Base-by-base conservation (phyloP, 1,140 invertebrate species). In the Listronotus bonariensis region DNA sequence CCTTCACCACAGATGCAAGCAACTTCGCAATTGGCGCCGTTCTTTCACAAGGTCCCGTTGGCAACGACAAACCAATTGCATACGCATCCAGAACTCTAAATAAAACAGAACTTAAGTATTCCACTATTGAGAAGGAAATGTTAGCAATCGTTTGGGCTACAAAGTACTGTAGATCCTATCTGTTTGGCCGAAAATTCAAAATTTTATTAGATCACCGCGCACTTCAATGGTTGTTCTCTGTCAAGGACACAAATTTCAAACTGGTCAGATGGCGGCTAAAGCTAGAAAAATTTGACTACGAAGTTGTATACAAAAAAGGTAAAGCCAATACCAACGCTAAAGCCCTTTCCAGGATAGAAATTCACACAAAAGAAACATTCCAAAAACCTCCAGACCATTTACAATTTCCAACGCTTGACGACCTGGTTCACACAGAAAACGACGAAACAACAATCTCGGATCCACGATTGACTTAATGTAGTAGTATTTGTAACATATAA, bases 1-100 rank as follows among this genome's bases (percentile, higher is more conserved):
- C 71, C 12, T 55, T 79, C 20, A 72, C 72, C 9, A 77, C 75
- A 11, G 78, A 81, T 43, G 45, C 48, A 26, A 26, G 20, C 20
- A 26, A 26, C 20, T 26, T 26, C 20, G 20, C 20, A 26, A 26
- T 26, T 26, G 20, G 20, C 20, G 20, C 20, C 20, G 20, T 26
- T 26, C 20, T 26, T 26, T 26, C 20, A 26, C 20, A 26, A 26
- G 20, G 20, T 26, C 20, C 20, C 5, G 5, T 26, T 26, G 20
- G 20, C 5, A 26, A 5, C 5, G 20, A 26, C 20, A 26, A 26
- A 26, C 20, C 20, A 26, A 26, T 26, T 5, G 20, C 20, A 26
- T 26, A 26, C 20, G 20, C 20, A 26, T 61, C 46, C 12, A 32
- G 58, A 40, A 61, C 46, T 26, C 31, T 58, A 11, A 58, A 58